Conservation (phyloP, 1,140 invertebrate genomes). For the Apis florea region DNA sequence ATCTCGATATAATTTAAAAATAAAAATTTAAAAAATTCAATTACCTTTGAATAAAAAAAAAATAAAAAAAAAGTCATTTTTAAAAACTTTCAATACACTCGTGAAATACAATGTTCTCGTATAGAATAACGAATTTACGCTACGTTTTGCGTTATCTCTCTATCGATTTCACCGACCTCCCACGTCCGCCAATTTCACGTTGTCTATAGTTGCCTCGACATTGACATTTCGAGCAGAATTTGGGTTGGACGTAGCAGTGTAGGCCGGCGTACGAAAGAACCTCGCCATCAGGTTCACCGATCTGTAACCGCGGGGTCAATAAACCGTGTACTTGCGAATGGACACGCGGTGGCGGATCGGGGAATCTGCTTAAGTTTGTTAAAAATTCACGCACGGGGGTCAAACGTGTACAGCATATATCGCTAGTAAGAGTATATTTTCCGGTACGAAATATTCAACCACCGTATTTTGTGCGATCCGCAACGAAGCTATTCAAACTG, state of each 20-base stretch:
- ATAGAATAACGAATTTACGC: not conserved
- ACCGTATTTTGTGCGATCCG: not conserved
- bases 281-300: not conserved
- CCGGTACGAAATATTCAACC: conserved; percentile 17
- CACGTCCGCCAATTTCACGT: not conserved
- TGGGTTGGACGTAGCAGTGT: not conserved
- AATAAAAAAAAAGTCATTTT: too few relatives aligned
- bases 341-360: not conserved
- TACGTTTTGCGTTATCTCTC: too few relatives aligned
- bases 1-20: too few relatives aligned
- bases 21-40: too few relatives aligned
- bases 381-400: conserved; percentile 50
- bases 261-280: not conserved
- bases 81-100: too few relatives aligned
- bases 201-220: conserved; percentile 3
- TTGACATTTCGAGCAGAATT: conserved; percentile 43
- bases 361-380: conserved; percentile 39
- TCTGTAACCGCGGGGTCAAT: conserved; percentile 28
- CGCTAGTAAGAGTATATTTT: conserved; percentile 5
- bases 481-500: not conserved
- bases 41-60: too few relatives aligned
- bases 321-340: conserved; percentile 6
- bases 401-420: conserved; percentile 43
- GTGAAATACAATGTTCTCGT: not conserved
- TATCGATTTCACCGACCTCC: not conserved